Evolutionary conservation across 2,888 invertebrate species (phyloP), one percentile per base, ranked within the genome.

Genomic region (Periphyllus acericola): DNA sequence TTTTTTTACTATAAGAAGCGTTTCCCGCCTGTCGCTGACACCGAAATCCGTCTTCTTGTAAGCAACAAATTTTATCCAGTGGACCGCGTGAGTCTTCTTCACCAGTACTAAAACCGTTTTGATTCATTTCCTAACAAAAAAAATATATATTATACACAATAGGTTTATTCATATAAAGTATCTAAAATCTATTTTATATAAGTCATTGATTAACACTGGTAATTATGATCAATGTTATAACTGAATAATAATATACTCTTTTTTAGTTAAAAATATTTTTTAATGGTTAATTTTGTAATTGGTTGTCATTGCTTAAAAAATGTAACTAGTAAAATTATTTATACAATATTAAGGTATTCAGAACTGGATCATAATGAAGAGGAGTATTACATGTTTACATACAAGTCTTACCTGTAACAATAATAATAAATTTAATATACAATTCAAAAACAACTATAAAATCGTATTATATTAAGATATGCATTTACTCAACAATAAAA

Each of bases 1-100:
- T 97, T 90, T 98, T 94, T 92, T 99, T 98, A 92, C 97, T 98
- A 93, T 98, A 99, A 78, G 97, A 96, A 90, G 99, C 99, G 93
- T 97, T 97, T 90, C 97, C 97, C 90, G 97, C 98, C 88, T 95
- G 94, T 91, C 97, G 95, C 90, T 94, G 94, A 92, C 98, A 99
- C 90, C 97, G 94, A 90, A 96, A 95, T 90, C 95, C 95, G 92
- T 97, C 97, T 92, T 97, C 97, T 91, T 98, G 95, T 90, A 98
- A 94, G 93, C 98, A 98, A 93, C 98, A 98, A 91, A 95, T 95
- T 93, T 97, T 96, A 91, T 97, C 96, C 89, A 95, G 94, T 91
- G 96, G 96, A 90, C 96, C 96, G 91, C 96, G 93, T 89, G 96
- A 97, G 93, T 97, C 97, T 92, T 97, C 97, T 92, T 96, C 96